phyloP scores from a whole-genome alignment of 1,140 invertebrate species.

The Bicyclus anynana region DNA sequence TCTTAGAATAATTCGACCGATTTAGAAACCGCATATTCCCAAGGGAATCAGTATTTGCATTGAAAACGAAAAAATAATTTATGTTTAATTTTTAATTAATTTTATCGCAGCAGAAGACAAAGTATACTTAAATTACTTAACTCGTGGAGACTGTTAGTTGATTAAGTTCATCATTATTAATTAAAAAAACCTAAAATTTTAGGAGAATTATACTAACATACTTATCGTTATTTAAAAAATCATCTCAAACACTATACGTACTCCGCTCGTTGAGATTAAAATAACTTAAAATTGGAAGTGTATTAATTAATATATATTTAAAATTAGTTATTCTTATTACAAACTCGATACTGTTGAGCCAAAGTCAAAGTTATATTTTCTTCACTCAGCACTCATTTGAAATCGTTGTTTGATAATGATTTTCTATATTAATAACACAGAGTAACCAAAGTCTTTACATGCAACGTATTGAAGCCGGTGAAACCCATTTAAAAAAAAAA shows the following conservation, averaged over 20 bases:
- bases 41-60: no score
- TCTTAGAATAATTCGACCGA: no score
- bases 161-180: constrained; percentile 21
- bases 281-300: background rate
- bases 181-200: constrained; percentile 6
- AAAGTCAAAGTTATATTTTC: no score
- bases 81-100: background rate
- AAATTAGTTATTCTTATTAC: background rate
- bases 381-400: no score
- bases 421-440: no score
- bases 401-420: no score
- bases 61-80: no score
- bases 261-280: background rate
- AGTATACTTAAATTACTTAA: constrained; percentile 45
- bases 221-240: background rate
- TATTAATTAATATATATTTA: background rate
- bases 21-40: no score
- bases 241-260: background rate
- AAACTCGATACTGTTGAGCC: background rate
- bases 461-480: no score
- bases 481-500: no score
- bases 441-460: no score
- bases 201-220: constrained; percentile 24
- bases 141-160: constrained; percentile 61
- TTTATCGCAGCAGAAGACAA: constrained; percentile 24